Evolutionary conservation across 2,888 invertebrate species (phyloP).

Genomic region (Athalia circularis): DNA sequence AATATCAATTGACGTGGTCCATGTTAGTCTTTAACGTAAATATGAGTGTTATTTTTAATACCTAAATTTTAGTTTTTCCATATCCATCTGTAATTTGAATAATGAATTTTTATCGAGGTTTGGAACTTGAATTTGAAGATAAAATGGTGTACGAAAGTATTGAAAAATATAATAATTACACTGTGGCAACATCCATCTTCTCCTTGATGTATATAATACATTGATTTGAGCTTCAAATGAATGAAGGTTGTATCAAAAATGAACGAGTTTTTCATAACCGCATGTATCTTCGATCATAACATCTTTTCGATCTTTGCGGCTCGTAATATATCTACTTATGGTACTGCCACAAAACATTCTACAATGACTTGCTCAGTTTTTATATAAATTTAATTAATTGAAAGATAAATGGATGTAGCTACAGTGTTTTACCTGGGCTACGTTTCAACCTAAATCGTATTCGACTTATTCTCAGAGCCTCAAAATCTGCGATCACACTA

Average conservation of each 20-base stretch:
- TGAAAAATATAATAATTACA: constrained; percentile 10
- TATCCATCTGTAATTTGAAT: constrained; percentile 36
- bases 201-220: constrained; percentile 25
- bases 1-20: constrained; percentile 68
- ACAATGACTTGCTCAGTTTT: constrained; percentile 43
- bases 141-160: constrained; percentile 26
- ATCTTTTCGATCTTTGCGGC: not conserved
- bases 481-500: no score
- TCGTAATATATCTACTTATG: not conserved
- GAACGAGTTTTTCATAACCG: no score
- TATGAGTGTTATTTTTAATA: constrained; percentile 67
- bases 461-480: no score
- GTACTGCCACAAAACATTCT: constrained; percentile 23
- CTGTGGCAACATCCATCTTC: constrained; percentile 28
- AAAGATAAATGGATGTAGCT: constrained; percentile 9
- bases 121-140: constrained; percentile 43
- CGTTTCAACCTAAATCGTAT: constrained; percentile 14
- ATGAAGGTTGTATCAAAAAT: not conserved
- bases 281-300: not conserved
- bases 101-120: constrained; percentile 42
- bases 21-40: constrained; percentile 68
- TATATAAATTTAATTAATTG: constrained; percentile 25
- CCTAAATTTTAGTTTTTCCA: constrained; percentile 48
- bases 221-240: not conserved
- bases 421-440: constrained; percentile 31